Evolutionary conservation across 2,113 vertebrate genomes (phyloP).

Genomic region (Actinemys pallida): DNA sequence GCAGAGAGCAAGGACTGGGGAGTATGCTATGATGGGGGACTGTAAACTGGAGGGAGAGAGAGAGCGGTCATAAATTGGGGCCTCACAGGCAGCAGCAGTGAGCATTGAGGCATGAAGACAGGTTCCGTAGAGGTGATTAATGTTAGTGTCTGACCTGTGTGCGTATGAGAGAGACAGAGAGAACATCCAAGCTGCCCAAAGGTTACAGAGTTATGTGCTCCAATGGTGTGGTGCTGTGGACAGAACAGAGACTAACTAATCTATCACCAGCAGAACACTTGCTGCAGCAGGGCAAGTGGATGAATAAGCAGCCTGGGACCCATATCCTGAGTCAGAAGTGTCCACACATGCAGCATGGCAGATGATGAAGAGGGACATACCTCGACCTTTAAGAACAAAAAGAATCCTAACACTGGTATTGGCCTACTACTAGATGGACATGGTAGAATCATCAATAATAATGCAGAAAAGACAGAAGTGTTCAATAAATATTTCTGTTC

Average conservation of each 20-base stretch:
- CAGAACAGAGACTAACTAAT: neutral
- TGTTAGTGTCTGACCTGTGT: accelerated
- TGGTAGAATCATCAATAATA: neutral
- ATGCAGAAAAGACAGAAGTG: too few species aligned
- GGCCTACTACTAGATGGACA: neutral
- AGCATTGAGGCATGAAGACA: neutral
- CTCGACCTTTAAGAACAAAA: neutral
- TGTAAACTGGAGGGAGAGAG: neutral
- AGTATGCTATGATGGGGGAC: neutral
- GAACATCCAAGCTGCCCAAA: neutral
- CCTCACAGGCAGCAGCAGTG: neutral
- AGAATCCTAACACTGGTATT: neutral
- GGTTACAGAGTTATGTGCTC: neutral
- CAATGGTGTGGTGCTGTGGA: accelerated
- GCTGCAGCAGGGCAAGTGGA: neutral
- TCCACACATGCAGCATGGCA: accelerated
- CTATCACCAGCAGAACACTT: neutral
- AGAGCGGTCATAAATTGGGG: neutral
- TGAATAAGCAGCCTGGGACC: accelerated
- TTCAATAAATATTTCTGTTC: too few species aligned
- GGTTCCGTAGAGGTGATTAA: neutral
- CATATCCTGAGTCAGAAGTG: accelerated
- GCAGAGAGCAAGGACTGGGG: neutral
- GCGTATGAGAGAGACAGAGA: neutral
- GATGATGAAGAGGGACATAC: accelerated